Evolutionary conservation across 2,888 invertebrate genomes (phyloP), one percentile per base, ranked within the genome.

Genomic region (Oxyscelio sp.): DNA sequence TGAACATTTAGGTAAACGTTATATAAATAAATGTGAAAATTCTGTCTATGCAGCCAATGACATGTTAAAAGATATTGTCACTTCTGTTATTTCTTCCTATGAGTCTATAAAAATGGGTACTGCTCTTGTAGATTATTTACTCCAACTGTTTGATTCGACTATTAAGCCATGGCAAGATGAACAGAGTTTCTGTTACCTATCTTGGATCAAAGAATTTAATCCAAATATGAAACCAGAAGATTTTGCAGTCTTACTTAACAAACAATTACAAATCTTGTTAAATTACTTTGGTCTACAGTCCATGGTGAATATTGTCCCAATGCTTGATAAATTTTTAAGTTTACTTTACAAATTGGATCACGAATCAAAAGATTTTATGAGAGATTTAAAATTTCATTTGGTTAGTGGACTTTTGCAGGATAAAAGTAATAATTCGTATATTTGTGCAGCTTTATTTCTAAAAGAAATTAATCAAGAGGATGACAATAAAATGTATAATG

Each of bases 101-200:
- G n/a, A n/a, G n/a, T n/a, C n/a, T n/a, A n/a, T n/a, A n/a, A n/a
- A n/a, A n/a, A n/a, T n/a, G n/a, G n/a, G n/a, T n/a, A n/a, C n/a
- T n/a, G n/a, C n/a, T n/a, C n/a, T 66, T 38, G 52, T 66, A 2
- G 15, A 13, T 17, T 13, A 2, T 27, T 52, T 73, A 19, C 61
- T 50, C 24, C n/a, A 24, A 4, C 9, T 61, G 9, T 61, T 73
- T 21, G 24, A 40, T 17, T n/a, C 73, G 0, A 4, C 13, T 19
- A 61, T 59, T 15, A 61, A 59, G 13, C 73, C 73, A 9, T 61
- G 17, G 24, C 38, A 61, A 22, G 73, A 73, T 61, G 22, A 19
- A 11, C 34, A 52, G 15, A 73, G 50, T 19, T 73, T 27, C 13
- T 38, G 61, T 4, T 52, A 21, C 27, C 58, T 73, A 24, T 5